phyloP scores from a whole-genome alignment of 2,888 invertebrate species.

The Drosophila formosana region DNA sequence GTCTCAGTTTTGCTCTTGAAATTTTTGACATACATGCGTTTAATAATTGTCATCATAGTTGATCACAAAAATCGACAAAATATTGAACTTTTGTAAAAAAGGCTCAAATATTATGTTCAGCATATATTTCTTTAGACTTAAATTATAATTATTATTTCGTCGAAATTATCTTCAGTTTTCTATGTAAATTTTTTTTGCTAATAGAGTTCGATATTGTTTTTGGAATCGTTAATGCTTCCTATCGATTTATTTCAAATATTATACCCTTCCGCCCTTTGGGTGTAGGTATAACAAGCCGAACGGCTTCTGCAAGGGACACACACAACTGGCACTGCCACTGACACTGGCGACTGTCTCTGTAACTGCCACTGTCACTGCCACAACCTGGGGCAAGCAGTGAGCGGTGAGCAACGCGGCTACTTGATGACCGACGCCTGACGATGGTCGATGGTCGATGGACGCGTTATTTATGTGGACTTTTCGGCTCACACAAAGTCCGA shows the following conservation, averaged over 20 bases:
- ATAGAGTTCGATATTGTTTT: too few relatives aligned
- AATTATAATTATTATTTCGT: too few relatives aligned
- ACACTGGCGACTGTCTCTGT: constrained; percentile 9
- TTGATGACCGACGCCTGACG: constrained; percentile 59
- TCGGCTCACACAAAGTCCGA: constrained; percentile 47
- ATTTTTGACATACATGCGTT: too few relatives aligned
- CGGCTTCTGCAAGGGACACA: constrained; percentile 49
- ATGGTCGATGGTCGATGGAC: constrained; percentile 29
- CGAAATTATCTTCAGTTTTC: too few relatives aligned
- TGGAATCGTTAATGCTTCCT: too few relatives aligned
- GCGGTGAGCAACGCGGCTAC: constrained; percentile 15
- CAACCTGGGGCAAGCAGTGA: neutral
- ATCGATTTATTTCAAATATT: neutral
- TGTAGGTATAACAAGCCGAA: constrained; percentile 42
- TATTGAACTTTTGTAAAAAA: too few relatives aligned
- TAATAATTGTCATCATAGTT: too few relatives aligned
- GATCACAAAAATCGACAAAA: too few relatives aligned
- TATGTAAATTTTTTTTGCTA: too few relatives aligned
- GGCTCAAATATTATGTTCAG: too few relatives aligned
- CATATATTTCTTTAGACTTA: too few relatives aligned
- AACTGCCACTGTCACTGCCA: constrained; percentile 10
- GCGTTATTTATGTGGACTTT: constrained; percentile 78
- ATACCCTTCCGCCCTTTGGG: neutral
- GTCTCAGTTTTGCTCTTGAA: too few relatives aligned
- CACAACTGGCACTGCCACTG: constrained; percentile 11